Base-by-base conservation (phyloP, 2,113 vertebrate genomes). In the Perccottus glenii region DNA sequence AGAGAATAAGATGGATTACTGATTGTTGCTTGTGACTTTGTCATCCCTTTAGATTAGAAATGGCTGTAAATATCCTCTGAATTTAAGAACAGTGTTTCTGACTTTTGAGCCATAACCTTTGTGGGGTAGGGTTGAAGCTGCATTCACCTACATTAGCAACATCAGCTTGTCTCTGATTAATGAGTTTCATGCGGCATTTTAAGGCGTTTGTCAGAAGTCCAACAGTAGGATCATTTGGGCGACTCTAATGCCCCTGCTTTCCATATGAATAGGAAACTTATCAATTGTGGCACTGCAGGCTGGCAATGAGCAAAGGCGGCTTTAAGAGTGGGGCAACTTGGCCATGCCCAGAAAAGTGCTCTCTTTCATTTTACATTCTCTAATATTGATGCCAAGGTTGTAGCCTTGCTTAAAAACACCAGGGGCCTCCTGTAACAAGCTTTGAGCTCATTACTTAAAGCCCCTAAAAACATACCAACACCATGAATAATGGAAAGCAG, bases 401-500 rank as follows among this genome's bases (percentile, higher is more conserved):
- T 64, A 71, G 64, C 55, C 69, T 58, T 64, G 67, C 70, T 81
- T 70, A 56, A 68, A 83, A 86, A 66, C 76, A 70, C 79, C 45
- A 9, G 62, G 64, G 78, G 77, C 59, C 77, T 69, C 77, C 75
- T 27, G 52, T 63, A 76, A 87, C 73, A 57, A 86, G 79, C 74
- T 81, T 87, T 84, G 83, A 84, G 84, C 79, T 90, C 80, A 89
- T 89, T 86, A 83, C 70, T 77, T 78, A 87, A 87, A 84, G 44
- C 60, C 70, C 80, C 69, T 15, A 3, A 70, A 84, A 87, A 87
- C 65, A 74, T 74, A 86, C 53, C 77, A 77, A 59, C 60, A 66
- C 60, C 77, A 88, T 91, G 85, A 88, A 90, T 93, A 88, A 92
- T 92, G 81, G 73, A 92, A 90, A 60, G 60, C 57, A 77, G 71